Base-by-base conservation (phyloP, 2,797 vertebrate genomes). In the Artibeus lituratus region DNA sequence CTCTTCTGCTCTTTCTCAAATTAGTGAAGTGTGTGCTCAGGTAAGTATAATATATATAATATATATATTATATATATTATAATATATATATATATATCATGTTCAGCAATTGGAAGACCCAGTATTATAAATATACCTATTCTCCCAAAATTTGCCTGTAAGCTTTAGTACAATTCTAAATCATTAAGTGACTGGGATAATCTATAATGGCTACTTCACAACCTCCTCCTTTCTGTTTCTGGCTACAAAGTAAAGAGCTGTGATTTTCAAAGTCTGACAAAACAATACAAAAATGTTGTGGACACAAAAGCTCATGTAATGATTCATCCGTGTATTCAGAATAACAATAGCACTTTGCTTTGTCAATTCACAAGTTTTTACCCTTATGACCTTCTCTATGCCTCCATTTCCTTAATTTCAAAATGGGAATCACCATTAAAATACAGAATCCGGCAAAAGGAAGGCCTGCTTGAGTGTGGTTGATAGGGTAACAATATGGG, bases 301-400 rank as follows among this genome's bases (percentile, higher is more conserved):
- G 15, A 73, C 42, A 62, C 47, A 57, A 22, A 94, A 49, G 37
- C 77, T 82, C n/a, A 26, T 85, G 32, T 19, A 85, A 35, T 59
- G 29, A 57, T 82, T 72, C 19, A 80, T 26, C 10, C 51, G 4
- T 57, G 16, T 80, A 83, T 67, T 90, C 55, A 53, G 29, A 80
- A 87, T 55, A 69, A 73, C 44, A 49, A 26, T 37, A 91, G 51
- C 62, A 59, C 47, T 78, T 59, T 72, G 39, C 73, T 85, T 89
- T 94, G 39, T 82, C 86, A 91, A 82, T 76, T 72, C n/a, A 21
- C n/a, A 77, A 70, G 49, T 77, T 91, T 93, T 91, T 82, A 42
- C 22, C 81, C 35, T 69, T 62, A 32, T 72, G 15, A 47, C 93
- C 78, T 76, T 94, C 44, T 82, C 0, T 86, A 55, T 72, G 69